Percentiles rank a stretch among this genome's conserved stretches.
Conservation (phyloP, 2,888 invertebrate species). For the Oxycera nigricornis region DNA sequence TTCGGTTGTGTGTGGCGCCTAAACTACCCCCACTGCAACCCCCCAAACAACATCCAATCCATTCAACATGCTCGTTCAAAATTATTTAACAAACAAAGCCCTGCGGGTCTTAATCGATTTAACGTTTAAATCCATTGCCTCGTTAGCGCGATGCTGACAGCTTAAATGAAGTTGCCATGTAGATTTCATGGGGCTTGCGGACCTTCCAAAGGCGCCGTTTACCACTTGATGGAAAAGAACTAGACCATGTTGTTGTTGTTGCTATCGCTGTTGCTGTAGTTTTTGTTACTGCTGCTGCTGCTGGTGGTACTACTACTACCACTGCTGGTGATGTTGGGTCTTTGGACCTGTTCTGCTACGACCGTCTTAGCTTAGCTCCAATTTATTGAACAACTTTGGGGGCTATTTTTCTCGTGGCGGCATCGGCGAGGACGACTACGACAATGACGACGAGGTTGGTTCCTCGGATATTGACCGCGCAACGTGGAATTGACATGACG, state of each 20-base stretch:
- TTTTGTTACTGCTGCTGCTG: background rate
- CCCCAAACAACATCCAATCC: too few species aligned
- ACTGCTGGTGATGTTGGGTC: background rate
- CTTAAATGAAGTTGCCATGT: constrained; percentile 40
- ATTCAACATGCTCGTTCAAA: too few species aligned
- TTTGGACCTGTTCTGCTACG: background rate
- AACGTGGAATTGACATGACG: constrained; percentile 25
- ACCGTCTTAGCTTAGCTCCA: background rate
- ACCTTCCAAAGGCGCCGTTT: background rate
- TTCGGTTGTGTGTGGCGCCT: too few species aligned
- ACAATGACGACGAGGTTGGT: background rate
- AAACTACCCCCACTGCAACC: too few species aligned
- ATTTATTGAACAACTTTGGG: background rate
- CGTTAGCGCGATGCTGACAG: constrained; percentile 41
- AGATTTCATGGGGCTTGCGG: constrained; percentile 1
- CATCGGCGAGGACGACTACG: background rate
- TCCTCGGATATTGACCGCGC: constrained; percentile 22
- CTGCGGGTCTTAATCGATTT: constrained; percentile 35
- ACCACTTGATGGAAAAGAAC: background rate
- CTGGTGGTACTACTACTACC: background rate
- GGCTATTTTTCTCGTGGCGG: background rate
- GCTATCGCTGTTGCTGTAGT: background rate
- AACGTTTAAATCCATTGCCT: constrained; percentile 41
- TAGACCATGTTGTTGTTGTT: background rate
- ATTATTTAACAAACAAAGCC: constrained; percentile 13